phyloP scores from a whole-genome alignment of 1,140 invertebrate species.

The Macrocentrus cingulum region DNA sequence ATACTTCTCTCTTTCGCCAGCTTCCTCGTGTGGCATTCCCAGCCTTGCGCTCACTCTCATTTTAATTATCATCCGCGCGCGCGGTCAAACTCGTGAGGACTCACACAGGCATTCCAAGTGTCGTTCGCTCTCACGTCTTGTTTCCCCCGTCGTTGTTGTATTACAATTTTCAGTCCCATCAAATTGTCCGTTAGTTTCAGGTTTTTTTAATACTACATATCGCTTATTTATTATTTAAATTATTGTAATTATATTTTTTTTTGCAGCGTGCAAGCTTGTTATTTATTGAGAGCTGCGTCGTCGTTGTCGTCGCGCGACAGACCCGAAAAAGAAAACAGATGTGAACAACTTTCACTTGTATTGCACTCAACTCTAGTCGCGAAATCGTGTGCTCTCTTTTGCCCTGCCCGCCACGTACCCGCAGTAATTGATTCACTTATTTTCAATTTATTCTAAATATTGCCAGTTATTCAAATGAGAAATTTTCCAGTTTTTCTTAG shows the following conservation, averaged over 20 bases:
- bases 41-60: constrained; percentile 23
- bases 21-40: constrained; percentile 1
- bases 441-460: neutral
- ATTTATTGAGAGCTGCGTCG: neutral
- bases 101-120: neutral
- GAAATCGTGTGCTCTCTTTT: constrained; percentile 23
- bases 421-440: constrained; percentile 13
- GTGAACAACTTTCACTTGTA: constrained; percentile 25
- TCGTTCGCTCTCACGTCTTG: neutral
- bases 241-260: too few relatives aligned
- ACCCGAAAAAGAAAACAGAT: constrained; percentile 26
- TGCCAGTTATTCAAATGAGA: neutral
- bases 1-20: neutral
- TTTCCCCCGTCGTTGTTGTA: neutral
- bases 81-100: constrained; percentile 17
- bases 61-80: constrained; percentile 23
- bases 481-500: neutral
- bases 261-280: too few relatives aligned
- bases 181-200: neutral
- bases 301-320: neutral
- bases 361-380: too few relatives aligned
- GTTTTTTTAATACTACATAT: neutral
- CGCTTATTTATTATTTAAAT: too few relatives aligned
- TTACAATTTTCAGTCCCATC: neutral
- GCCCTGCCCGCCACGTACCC: too few relatives aligned